phyloP scores from a whole-genome alignment of 2,797 vertebrate species.

The Nyctalus aviator region DNA sequence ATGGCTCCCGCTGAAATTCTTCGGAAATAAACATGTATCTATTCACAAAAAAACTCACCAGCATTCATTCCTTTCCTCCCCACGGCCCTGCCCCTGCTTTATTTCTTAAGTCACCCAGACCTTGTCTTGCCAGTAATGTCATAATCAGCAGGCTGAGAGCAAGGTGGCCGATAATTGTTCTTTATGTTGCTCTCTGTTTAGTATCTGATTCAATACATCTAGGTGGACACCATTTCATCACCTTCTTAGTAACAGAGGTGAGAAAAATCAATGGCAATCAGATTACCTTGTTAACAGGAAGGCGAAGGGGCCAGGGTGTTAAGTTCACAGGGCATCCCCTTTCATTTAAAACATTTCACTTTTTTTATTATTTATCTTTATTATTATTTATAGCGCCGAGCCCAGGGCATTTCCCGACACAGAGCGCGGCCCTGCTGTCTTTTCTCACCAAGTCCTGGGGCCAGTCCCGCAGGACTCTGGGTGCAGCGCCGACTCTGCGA shows the following conservation, averaged over 20 bases:
- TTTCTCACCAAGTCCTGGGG: conserved; percentile 3
- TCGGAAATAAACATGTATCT: conserved; percentile 19
- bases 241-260: conserved; percentile 93
- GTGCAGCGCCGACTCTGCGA: conserved; percentile 7
- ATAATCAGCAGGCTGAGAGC: conserved; percentile 92
- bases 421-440: conserved; percentile 66
- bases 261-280: conserved; percentile 97
- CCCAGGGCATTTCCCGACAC: conserved; percentile 61
- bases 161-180: conserved; percentile 92
- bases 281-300: conserved; percentile 95
- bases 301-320: conserved; percentile 92
- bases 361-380: conserved; percentile 90
- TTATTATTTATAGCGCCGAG: conserved; percentile 88
- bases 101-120: conserved; percentile 87
- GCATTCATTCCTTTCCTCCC: conserved; percentile 45
- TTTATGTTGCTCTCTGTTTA: conserved; percentile 93
- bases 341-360: conserved; percentile 91
- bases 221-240: conserved; percentile 94
- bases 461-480: neutral
- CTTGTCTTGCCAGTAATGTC: conserved; percentile 91
- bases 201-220: conserved; percentile 94
- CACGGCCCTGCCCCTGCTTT: neutral
- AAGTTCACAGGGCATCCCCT: conserved; percentile 93
- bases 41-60: conserved; percentile 66
- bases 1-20: neutral